Evolutionary conservation across 2,113 vertebrate genomes (phyloP).

Genomic region (Dipodomys stephensi): DNA sequence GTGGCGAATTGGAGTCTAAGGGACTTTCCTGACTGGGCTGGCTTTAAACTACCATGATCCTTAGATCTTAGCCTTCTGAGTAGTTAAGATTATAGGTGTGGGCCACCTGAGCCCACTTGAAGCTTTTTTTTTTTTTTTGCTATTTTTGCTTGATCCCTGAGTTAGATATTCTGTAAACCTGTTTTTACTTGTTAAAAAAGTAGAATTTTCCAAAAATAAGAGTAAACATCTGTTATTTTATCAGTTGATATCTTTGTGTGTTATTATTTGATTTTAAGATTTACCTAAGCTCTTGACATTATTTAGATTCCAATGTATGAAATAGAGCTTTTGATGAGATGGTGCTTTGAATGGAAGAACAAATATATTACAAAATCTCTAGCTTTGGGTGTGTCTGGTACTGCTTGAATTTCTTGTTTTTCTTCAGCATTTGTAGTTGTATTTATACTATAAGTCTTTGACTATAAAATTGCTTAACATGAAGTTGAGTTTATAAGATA

Average conservation of each 20-base stretch:
- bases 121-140: background rate
- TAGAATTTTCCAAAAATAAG: slow-evolving; percentile 69
- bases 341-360: slow-evolving; percentile 63
- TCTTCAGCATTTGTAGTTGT: slow-evolving; percentile 40
- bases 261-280: slow-evolving; percentile 76
- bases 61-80: too few relatives aligned
- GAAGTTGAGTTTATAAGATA: background rate
- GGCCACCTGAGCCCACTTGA: too few relatives aligned
- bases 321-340: slow-evolving; percentile 65
- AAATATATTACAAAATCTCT: slow-evolving; percentile 61
- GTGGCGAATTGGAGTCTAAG: too few relatives aligned
- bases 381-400: slow-evolving; percentile 38
- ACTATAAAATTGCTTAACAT: slow-evolving; percentile 46
- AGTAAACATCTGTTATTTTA: slow-evolving; percentile 70
- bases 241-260: slow-evolving; percentile 67
- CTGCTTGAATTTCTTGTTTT: slow-evolving; percentile 62
- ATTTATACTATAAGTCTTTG: slow-evolving; percentile 29
- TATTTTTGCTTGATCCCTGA: background rate
- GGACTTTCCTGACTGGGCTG: too few relatives aligned
- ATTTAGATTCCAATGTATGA: slow-evolving; percentile 69
- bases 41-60: too few relatives aligned
- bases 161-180: slow-evolving; percentile 63
- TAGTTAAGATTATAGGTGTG: too few relatives aligned
- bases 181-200: slow-evolving; percentile 68
- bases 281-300: slow-evolving; percentile 65